A percentile compares a stretch with the other conserved stretches of the same genome.
phyloP scores from a whole-genome alignment of 1,140 invertebrate genomes.

The Eriocheir sinensis region DNA sequence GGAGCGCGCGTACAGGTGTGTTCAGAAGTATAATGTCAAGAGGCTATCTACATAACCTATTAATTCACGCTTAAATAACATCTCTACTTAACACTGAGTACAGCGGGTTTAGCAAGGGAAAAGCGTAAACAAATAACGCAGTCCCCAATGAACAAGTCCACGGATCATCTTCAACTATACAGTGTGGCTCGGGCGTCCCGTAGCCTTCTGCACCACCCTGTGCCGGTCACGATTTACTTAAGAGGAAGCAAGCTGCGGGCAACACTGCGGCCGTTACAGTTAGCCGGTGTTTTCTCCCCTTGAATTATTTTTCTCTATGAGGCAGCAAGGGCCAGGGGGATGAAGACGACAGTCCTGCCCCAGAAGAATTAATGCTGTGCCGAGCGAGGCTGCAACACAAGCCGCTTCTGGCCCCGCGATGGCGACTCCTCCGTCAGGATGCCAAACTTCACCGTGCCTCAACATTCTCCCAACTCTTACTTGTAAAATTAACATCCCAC shows the following conservation, averaged over 20 bases:
- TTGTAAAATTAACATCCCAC: no score
- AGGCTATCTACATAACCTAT: neutral
- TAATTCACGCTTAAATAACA: neutral
- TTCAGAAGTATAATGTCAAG: slow-evolving; percentile 35
- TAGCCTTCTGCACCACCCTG: slow-evolving; percentile 60
- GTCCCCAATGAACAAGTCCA: neutral
- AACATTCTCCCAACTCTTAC: no score
- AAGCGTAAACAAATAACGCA: neutral
- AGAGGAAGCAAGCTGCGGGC: slow-evolving; percentile 73
- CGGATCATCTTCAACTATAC: neutral
- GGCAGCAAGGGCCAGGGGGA: no score
- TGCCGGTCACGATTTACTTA: slow-evolving; percentile 75
- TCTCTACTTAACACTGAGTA: neutral
- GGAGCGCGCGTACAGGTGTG: slow-evolving; percentile 60
- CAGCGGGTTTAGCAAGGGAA: no score
- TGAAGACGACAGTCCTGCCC: no score
- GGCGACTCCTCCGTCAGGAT: no score
- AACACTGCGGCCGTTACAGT: slow-evolving; percentile 75
- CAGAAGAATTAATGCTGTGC: no score
- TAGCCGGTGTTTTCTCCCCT: slow-evolving; percentile 51
- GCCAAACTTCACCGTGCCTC: no score
- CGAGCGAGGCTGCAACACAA: no score
- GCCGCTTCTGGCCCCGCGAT: no score
- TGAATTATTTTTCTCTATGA: neutral
- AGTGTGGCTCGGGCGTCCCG: neutral